These are phyloP conservation scores for Nomada ferruginata DNA, from an alignment of 2,888 invertebrate genomes.

Conservation along the genomic window DNA sequence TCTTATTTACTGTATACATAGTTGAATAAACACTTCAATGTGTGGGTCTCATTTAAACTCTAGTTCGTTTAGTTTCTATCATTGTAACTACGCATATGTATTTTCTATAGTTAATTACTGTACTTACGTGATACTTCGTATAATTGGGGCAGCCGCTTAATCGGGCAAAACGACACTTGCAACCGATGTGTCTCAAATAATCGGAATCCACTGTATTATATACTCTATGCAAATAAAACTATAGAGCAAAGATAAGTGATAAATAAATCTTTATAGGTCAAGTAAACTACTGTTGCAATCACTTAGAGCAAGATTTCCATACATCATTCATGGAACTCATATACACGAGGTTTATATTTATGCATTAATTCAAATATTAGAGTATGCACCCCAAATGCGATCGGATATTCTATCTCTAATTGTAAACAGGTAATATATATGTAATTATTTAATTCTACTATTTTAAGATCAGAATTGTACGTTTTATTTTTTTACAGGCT, in stretches of 20 bases:
- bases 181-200: too few relatives aligned
- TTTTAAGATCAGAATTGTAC: neutral
- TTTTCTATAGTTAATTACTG: constrained; percentile 18
- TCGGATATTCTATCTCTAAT: constrained; percentile 90
- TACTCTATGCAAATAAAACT: neutral
- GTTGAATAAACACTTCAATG: too few relatives aligned
- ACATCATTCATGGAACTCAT: constrained; percentile 88
- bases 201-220: too few relatives aligned
- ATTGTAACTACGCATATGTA: constrained; percentile 14
- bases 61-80: too few relatives aligned
- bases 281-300: constrained; percentile 89
- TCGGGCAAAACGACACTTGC: too few relatives aligned
- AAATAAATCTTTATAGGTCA: constrained; percentile 86
- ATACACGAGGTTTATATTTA: constrained; percentile 91
- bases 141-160: too few relatives aligned
- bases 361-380: constrained; percentile 91
- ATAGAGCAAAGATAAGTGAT: neutral
- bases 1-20: too few relatives aligned
- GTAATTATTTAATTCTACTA: neutral
- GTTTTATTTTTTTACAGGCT: constrained; percentile 85
- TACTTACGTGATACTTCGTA: too few relatives aligned
- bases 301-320: constrained; percentile 90
- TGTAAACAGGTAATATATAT: constrained; percentile 88
- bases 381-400: constrained; percentile 90
- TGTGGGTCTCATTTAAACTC: too few relatives aligned